A percentile compares a stretch with the other conserved stretches of the same genome.
These are phyloP conservation scores for Poecilia velifera DNA, from an alignment of 2,797 vertebrate genomes.

Conservation along the genomic window DNA sequence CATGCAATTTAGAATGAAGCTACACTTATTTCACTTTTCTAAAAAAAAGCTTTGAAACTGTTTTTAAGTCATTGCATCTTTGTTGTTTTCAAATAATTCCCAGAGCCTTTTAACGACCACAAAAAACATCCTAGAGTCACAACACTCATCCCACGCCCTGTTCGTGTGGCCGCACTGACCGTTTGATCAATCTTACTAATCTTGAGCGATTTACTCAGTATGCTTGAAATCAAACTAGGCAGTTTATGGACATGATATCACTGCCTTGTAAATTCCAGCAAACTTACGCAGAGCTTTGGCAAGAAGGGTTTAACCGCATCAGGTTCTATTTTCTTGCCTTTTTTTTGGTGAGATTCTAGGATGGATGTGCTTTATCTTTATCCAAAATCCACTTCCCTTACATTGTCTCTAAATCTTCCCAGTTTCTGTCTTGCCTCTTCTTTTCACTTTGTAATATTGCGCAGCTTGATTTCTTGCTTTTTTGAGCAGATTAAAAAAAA, in stretches of 20 bases:
- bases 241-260: slow-evolving; percentile 62
- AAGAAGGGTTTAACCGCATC: background rate
- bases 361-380: slow-evolving; percentile 19
- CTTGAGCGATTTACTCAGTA: slow-evolving; percentile 40
- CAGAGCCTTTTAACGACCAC: background rate
- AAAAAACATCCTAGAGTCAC: background rate
- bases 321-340: background rate
- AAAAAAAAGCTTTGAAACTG: background rate
- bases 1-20: background rate
- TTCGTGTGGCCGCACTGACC: slow-evolving; percentile 13
- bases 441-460: background rate
- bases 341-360: slow-evolving; percentile 9
- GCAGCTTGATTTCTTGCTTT: background rate
- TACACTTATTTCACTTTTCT: background rate
- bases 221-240: slow-evolving; percentile 43
- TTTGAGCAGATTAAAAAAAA: background rate
- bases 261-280: slow-evolving; percentile 62
- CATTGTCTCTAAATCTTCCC: background rate
- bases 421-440: background rate
- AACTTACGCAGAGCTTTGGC: slow-evolving; percentile 32
- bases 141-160: slow-evolving; percentile 15
- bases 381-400: slow-evolving; percentile 3
- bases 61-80: too few relatives aligned
- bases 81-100: background rate
- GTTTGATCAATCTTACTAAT: slow-evolving; percentile 13